These are phyloP conservation scores for fruit fly (Drosophila melanogaster) DNA, from an alignment of 1,140 invertebrate genomes.

Conservation along the genomic window DNA sequence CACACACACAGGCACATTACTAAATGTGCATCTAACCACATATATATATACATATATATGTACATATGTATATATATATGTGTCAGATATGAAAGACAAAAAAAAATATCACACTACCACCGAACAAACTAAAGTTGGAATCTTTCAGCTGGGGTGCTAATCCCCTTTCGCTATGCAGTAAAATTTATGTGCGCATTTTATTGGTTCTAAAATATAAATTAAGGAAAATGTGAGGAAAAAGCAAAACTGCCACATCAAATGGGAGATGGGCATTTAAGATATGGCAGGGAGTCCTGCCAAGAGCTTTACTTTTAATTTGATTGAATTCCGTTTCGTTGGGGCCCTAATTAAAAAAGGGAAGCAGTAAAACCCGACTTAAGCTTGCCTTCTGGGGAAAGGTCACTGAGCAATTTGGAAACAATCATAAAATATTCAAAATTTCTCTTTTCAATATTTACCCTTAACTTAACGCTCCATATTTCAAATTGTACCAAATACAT, in stretches of 20 bases:
- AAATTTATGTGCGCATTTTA: slow-evolving; percentile 55
- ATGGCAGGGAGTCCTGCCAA: neutral
- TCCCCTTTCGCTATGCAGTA: slow-evolving; percentile 29
- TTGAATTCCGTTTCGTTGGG: slow-evolving; percentile 41
- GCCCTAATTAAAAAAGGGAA: slow-evolving; percentile 49
- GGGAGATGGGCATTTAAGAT: neutral
- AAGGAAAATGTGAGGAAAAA: slow-evolving; percentile 6
- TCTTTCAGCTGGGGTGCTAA: slow-evolving; percentile 5
- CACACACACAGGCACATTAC: neutral
- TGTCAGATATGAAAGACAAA: neutral
- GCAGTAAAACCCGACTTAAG: neutral
- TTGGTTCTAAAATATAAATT: slow-evolving; percentile 40
- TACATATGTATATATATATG: neutral
- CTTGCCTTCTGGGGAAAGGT: no score
- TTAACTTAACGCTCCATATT: no score
- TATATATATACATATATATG: neutral
- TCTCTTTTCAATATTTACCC: no score
- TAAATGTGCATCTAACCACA: neutral
- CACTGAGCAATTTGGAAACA: neutral
- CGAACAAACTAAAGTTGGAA: neutral
- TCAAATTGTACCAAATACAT: no score
- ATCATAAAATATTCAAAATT: neutral
- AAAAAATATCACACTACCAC: slow-evolving; percentile 24
- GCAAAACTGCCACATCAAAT: slow-evolving; percentile 21
- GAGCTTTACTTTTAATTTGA: slow-evolving; percentile 46